Percentiles rank a stretch among this genome's conserved stretches.
phyloP scores from a whole-genome alignment of 2,113 vertebrate genomes.

The Cyprinodon tularosa region DNA sequence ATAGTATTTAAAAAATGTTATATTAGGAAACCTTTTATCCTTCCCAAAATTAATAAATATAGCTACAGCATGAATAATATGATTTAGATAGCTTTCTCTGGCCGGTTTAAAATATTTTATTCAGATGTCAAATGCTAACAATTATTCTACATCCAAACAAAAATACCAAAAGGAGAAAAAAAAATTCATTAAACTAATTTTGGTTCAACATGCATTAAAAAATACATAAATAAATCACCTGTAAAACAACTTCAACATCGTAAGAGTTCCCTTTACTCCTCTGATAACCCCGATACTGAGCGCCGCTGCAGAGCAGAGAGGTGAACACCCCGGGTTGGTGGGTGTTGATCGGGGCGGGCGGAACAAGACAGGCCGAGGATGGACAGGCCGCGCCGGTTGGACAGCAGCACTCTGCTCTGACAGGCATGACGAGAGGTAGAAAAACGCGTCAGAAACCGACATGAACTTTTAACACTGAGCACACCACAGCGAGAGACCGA shows the following conservation, averaged over 20 bases:
- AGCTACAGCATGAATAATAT: background rate
- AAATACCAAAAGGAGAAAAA: background rate
- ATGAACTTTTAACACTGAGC: slow-evolving; percentile 39
- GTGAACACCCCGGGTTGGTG: slow-evolving; percentile 91
- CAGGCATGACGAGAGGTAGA: slow-evolving; percentile 86
- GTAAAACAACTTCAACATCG: slow-evolving; percentile 95
- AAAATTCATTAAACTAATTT: slow-evolving; percentile 5
- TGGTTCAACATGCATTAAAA: background rate
- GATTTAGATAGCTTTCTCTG: background rate
- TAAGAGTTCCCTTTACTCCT: slow-evolving; percentile 98
- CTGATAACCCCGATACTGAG: slow-evolving; percentile 94
- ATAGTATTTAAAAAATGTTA: background rate
- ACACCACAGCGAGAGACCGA: background rate
- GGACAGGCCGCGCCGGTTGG: slow-evolving; percentile 75
- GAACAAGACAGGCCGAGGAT: slow-evolving; percentile 86
- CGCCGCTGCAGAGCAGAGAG: slow-evolving; percentile 93
- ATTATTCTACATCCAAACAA: background rate
- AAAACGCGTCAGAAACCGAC: slow-evolving; percentile 68
- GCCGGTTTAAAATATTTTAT: background rate
- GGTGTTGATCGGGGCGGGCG: slow-evolving; percentile 94
- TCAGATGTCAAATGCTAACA: background rate
- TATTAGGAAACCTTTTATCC: background rate
- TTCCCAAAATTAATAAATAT: background rate
- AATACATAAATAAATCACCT: slow-evolving; percentile 77
- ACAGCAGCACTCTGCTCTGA: slow-evolving; percentile 85